Conservation (phyloP, 2,888 invertebrate species). For the Cryptocephalus moraei region DNA sequence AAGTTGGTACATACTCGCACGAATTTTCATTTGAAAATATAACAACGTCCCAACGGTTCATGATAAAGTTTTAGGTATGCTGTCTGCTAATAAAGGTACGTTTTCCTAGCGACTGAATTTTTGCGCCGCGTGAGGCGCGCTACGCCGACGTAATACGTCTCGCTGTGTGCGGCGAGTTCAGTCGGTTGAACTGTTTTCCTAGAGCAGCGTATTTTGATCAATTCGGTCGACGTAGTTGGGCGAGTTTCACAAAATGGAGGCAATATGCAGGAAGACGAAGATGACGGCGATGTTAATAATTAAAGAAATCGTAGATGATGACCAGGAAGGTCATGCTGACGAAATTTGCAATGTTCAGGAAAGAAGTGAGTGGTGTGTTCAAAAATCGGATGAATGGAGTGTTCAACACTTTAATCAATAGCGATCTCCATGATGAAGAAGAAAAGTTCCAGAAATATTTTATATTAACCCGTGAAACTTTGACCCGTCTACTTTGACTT, state of each 20-base stretch:
- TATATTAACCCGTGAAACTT: background rate
- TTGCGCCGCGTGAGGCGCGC: too few species aligned
- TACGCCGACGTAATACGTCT: too few species aligned
- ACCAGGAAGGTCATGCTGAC: background rate
- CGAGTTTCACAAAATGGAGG: background rate
- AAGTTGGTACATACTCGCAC: too few species aligned
- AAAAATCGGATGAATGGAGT: background rate
- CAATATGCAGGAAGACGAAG: background rate
- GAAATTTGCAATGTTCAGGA: background rate
- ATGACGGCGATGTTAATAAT: too few species aligned
- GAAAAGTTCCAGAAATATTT: background rate
- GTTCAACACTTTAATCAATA: background rate
- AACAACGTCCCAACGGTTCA: too few species aligned
- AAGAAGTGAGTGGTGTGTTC: background rate
- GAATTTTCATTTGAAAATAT: too few species aligned
- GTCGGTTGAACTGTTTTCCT: too few species aligned
- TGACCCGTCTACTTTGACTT: background rate
- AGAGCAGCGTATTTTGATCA: too few species aligned
- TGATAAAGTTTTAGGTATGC: too few species aligned
- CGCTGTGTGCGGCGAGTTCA: too few species aligned
- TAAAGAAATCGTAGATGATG: background rate
- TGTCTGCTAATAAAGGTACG: too few species aligned
- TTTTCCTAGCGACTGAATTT: too few species aligned
- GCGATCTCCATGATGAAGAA: background rate
- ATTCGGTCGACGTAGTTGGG: background rate